These are phyloP conservation scores for Pardalotus punctatus DNA, from an alignment of 2,113 vertebrate species.

Conservation along the genomic window DNA sequence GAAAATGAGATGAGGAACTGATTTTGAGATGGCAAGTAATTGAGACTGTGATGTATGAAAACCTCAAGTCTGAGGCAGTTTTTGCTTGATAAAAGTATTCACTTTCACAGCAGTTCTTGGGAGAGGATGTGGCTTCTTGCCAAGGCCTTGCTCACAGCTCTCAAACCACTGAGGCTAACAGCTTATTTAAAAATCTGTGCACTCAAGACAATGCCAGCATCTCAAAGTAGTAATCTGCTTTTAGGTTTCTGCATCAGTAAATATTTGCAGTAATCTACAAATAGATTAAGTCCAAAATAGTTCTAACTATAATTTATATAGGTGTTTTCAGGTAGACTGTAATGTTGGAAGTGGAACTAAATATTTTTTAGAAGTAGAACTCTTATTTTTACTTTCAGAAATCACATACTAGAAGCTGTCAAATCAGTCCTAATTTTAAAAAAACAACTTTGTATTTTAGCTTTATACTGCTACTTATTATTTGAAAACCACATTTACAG, in stretches of 20 bases:
- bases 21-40: neutral
- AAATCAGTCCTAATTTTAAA: neutral
- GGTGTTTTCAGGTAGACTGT: neutral
- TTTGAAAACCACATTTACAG: neutral
- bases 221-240: neutral
- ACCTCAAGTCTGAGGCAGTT: neutral
- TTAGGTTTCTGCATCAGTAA: neutral
- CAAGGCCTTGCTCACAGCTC: neutral
- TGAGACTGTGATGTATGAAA: neutral
- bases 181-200: neutral
- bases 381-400: neutral
- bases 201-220: neutral
- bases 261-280: neutral
- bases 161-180: conserved; percentile 4
- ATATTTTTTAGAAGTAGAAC: neutral
- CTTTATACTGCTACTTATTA: neutral
- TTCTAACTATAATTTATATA: neutral
- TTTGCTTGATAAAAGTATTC: neutral
- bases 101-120: neutral
- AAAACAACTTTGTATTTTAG: neutral
- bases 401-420: neutral
- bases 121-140: neutral
- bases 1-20: neutral
- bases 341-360: neutral
- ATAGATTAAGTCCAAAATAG: neutral